Evolutionary conservation across 2,797 vertebrate genomes (phyloP).

Genomic region (Gymnothorax javanicus): DNA sequence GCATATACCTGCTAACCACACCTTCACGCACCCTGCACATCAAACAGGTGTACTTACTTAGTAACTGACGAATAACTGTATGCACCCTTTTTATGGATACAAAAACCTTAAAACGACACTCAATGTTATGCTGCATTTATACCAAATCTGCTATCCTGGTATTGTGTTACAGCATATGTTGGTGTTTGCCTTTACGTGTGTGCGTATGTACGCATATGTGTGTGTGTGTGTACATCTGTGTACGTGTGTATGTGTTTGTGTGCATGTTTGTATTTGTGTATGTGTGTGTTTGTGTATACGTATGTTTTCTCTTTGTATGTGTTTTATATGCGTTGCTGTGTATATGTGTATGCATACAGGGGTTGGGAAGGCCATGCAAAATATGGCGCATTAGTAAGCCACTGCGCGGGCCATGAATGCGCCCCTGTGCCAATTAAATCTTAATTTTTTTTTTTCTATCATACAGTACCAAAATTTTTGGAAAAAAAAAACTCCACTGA

Average conservation of each 20-base stretch:
- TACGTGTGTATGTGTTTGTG: conserved; percentile 19
- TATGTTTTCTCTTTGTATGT: too few species aligned
- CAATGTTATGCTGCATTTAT: neutral
- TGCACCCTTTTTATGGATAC: neutral
- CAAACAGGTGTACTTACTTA: neutral
- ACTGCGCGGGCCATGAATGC: too few species aligned
- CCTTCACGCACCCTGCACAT: conserved; percentile 1
- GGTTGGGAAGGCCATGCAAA: too few species aligned
- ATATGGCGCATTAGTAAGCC: too few species aligned
- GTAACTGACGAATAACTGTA: neutral
- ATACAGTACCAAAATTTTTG: too few species aligned
- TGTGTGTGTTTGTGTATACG: conserved; percentile 14
- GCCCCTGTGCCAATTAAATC: too few species aligned
- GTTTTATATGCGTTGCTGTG: too few species aligned
- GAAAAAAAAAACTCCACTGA: too few species aligned
- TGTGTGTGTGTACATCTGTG: neutral
- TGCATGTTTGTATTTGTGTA: conserved; percentile 30
- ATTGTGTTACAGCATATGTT: neutral
- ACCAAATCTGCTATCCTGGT: neutral
- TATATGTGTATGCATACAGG: too few species aligned
- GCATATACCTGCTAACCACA: conserved; percentile 65
- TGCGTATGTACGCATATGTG: neutral
- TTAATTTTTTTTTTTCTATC: too few species aligned
- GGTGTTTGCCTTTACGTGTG: neutral
- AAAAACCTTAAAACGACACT: neutral